These are phyloP conservation scores for Elgonia sp. DNA, from an alignment of 2,888 invertebrate species.

Conservation along the genomic window DNA sequence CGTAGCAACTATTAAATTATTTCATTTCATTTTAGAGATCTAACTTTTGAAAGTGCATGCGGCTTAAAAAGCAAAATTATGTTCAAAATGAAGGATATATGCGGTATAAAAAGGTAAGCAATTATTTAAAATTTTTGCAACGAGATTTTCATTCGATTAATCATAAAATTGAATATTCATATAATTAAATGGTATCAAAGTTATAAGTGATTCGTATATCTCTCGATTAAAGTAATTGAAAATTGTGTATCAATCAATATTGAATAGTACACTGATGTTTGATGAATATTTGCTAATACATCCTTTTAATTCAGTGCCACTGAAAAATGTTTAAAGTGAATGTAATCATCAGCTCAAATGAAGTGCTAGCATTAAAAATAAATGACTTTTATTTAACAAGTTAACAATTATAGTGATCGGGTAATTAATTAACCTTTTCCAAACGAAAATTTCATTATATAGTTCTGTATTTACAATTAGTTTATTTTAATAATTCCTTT, in stretches of 20 bases:
- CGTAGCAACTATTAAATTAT: background rate
- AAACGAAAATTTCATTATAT: too few species aligned
- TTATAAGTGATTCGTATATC: slow-evolving; percentile 6
- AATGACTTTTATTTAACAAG: background rate
- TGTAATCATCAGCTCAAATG: background rate
- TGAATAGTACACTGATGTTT: background rate
- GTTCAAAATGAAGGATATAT: background rate
- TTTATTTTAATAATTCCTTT: too few species aligned
- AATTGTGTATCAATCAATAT: background rate
- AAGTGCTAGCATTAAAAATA: background rate
- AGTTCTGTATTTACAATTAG: too few species aligned
- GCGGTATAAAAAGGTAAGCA: background rate
- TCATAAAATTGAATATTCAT: slow-evolving; percentile 10
- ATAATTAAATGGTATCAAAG: slow-evolving; percentile 16
- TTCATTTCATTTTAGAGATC: slow-evolving; percentile 5
- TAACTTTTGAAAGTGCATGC: slow-evolving; percentile 29
- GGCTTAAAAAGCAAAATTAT: background rate
- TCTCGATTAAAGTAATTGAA: slow-evolving; percentile 28
- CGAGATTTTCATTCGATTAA: slow-evolving; percentile 26
- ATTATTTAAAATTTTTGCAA: background rate
- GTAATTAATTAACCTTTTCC: too few species aligned
- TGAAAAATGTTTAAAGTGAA: background rate
- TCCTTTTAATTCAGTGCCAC: background rate
- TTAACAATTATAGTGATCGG: too few species aligned
- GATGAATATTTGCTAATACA: slow-evolving; percentile 11